Evolutionary conservation across 1,140 invertebrate genomes (phyloP), one percentile per base, ranked within the genome.

Genomic region (Aphelenchoides fujianensis): DNA sequence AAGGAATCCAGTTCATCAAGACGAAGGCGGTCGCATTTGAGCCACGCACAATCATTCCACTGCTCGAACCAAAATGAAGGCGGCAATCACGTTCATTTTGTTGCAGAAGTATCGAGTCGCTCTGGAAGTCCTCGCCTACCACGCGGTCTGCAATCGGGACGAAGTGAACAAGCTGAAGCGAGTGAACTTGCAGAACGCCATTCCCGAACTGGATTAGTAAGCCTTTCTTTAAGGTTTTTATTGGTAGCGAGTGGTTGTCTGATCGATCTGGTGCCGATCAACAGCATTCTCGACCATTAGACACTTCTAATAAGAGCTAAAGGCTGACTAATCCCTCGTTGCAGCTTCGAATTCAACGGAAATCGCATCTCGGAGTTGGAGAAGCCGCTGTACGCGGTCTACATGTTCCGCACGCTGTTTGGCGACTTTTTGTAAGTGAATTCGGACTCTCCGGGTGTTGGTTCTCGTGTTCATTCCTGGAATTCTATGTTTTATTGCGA

Each of bases 381-480:
- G 70, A 92, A 90, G 83, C 90, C 90, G 3, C 86, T 89, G 31
- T 88, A 89, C 70, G 89, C 90, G 0, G 88, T 93, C 28, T 89
- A 87, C 76, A 92, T 92, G 91, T 92, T 93, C 80, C 88, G 88
- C 19, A 90, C 91, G 79, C 86, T 92, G 2, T 91, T 91, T 79
- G 86, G 87, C 3, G 69, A 88, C 27, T 80, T 85, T 1, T 86
- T 88, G 73, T 91, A 72, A 74, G 75, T 69, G n/a, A n/a, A n/a
- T n/a, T n/a, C n/a, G n/a, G n/a, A n/a, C n/a, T n/a, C n/a, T n/a
- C n/a, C n/a, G n/a, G n/a, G n/a, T n/a, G n/a, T n/a, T n/a, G n/a
- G n/a, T n/a, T n/a, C n/a, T n/a, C n/a, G n/a, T n/a, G n/a, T 12
- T 64, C 62, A 53, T 23, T 71, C 76, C 52, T n/a, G n/a, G n/a